Evolutionary conservation across 2,797 vertebrate species (phyloP).

Genomic region (Phalloptychus januarius): DNA sequence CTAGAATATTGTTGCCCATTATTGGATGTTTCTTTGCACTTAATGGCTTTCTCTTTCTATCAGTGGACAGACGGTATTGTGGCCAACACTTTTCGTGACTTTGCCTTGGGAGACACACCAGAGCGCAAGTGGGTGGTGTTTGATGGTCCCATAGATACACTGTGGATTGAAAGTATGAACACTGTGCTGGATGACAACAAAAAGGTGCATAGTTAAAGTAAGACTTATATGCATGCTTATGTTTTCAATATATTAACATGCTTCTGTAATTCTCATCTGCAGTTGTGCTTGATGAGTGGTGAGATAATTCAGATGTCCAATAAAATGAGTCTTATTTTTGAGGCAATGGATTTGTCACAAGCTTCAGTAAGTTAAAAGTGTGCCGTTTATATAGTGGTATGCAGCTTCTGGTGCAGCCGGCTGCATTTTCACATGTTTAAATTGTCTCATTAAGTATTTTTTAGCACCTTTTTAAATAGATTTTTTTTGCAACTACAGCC

Average conservation of each 20-base stretch:
- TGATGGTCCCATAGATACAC: slow-evolving; percentile 95
- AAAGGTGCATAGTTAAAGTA: slow-evolving; percentile 82
- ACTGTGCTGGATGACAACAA: slow-evolving; percentile 99
- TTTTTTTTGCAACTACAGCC: slow-evolving; percentile 81
- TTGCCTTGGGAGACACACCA: slow-evolving; percentile 87
- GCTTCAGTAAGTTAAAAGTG: slow-evolving; percentile 88
- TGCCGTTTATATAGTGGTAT: background rate
- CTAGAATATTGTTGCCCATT: background rate
- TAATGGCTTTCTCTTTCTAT: slow-evolving; percentile 6
- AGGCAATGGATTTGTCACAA: slow-evolving; percentile 97
- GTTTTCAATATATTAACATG: background rate
- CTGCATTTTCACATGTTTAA: background rate
- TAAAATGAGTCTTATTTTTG: slow-evolving; percentile 98
- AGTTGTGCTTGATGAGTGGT: slow-evolving; percentile 99
- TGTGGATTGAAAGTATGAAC: slow-evolving; percentile 99
- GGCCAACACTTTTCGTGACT: slow-evolving; percentile 95
- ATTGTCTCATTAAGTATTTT: background rate
- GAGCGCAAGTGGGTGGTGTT: slow-evolving; percentile 98
- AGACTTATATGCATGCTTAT: background rate
- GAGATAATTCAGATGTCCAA: slow-evolving; percentile 97
- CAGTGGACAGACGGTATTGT: slow-evolving; percentile 97
- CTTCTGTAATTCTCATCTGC: slow-evolving; percentile 16
- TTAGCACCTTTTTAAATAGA: background rate
- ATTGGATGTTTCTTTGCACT: background rate
- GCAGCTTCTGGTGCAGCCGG: background rate